Conservation (phyloP, 2,113 vertebrate species). For the Ellobius talpinus region DNA sequence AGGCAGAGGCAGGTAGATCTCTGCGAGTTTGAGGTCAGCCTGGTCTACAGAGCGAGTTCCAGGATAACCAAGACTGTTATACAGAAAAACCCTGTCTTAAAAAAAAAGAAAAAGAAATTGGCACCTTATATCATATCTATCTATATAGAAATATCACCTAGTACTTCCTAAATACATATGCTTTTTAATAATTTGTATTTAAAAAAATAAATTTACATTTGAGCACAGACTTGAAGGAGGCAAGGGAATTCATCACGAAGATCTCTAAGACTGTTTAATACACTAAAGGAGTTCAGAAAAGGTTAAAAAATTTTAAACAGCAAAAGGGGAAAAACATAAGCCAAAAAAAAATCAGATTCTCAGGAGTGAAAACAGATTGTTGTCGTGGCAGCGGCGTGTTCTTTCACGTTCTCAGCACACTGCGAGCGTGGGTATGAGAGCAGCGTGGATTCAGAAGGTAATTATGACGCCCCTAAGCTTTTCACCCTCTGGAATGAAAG, state of each 20-base stretch:
- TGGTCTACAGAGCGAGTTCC: neutral
- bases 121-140: neutral
- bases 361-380: constrained; percentile 58
- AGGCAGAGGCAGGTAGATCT: neutral
- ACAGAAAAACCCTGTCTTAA: neutral
- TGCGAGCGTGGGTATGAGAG: neutral
- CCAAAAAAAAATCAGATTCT: constrained; percentile 46
- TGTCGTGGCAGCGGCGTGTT: neutral
- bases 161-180: neutral
- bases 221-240: neutral
- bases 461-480: constrained; percentile 52
- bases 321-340: neutral
- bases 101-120: neutral
- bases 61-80: neutral
- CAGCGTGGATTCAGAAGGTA: constrained; percentile 29
- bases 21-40: neutral
- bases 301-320: neutral
- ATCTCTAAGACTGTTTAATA: neutral
- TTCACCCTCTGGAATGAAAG: constrained; percentile 43
- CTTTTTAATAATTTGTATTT: neutral
- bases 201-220: neutral
- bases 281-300: neutral
- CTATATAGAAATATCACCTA: neutral
- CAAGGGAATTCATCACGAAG: neutral
- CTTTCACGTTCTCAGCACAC: constrained; percentile 28